Base-by-base conservation (phyloP, 1,140 invertebrate genomes). In the Saccostrea cuccullata region DNA sequence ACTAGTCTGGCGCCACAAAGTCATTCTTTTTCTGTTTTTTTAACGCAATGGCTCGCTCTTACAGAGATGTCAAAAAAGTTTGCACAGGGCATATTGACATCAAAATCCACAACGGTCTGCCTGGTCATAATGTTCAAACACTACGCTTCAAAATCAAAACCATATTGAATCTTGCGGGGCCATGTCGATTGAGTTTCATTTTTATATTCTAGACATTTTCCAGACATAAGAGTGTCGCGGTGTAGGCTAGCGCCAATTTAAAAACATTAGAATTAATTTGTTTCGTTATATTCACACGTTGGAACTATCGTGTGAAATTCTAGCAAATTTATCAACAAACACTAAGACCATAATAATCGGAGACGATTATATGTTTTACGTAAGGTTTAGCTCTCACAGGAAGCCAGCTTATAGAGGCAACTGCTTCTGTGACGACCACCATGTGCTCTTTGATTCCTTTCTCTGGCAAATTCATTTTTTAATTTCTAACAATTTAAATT, bases 251-350 rank as follows among this genome's bases (percentile, higher is more conserved):
- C 70, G 70, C 70, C 70, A 77, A 77, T 77, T 77, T 36, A 77
- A 77, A 77, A 77, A 77, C 70, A 77, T 77, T 77, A 77, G 70
- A 77, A 77, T 77, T 77, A 30, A 77, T 77, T 77, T 77, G 70
- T 77, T 77, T 77, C 70, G 26, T 77, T 77, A 30, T 77, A 26
- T 77, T 77, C 70, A 77, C 70, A 77, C 70, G 26, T 77, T 30
- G 70, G 26, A 15, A 26, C 23, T 77, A 77, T 77, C 70, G 70
- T 77, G 70, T 77, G 70, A 77, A 77, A 77, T 77, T 77, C 70
- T 77, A 15, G 30, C 30, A 77, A 36, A 77, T 77, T 77, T 77
- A 77, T 77, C 70, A 77, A 77, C 70, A 77, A 36, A 36, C 70
- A 77, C 70, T 36, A 77, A 12, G 70, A 17, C 70, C 70, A 77